phyloP scores from a whole-genome alignment of 2,797 vertebrate genomes.

The Alcedo quadribrachys region DNA sequence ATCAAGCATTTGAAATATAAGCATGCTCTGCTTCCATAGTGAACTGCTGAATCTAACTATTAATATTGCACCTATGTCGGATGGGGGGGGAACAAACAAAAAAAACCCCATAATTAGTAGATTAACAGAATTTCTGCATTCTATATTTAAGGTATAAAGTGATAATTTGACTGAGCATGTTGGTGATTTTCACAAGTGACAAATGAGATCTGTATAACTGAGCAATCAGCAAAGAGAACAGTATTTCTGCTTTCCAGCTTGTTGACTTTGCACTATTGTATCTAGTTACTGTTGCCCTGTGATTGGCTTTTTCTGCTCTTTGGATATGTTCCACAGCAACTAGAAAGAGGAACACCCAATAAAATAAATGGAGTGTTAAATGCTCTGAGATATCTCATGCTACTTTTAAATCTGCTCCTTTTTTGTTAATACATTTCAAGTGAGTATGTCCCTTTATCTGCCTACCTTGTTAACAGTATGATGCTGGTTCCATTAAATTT shows the following conservation, averaged over 20 bases:
- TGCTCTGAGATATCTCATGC: not conserved
- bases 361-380: not conserved
- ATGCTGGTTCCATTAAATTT: not conserved
- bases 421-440: not conserved
- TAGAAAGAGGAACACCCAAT: not conserved
- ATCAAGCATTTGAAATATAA: not conserved
- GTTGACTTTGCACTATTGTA: not conserved
- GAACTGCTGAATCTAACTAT: not conserved
- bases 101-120: rapidly evolving
- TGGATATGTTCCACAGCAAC: not conserved
- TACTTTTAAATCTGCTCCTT: not conserved
- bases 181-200: not conserved
- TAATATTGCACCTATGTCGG: not conserved
- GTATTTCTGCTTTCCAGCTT: not conserved
- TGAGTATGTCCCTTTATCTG: not conserved
- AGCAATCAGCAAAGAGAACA: not conserved
- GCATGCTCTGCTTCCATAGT: not conserved
- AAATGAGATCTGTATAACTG: not conserved
- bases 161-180: not conserved
- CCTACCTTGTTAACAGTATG: not conserved
- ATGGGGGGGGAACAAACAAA: not conserved
- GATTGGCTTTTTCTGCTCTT: not conserved
- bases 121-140: not conserved
- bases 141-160: not conserved
- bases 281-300: not conserved